Base-by-base conservation (phyloP, 2,113 vertebrate genomes). In the Peromyscus polionotus region DNA sequence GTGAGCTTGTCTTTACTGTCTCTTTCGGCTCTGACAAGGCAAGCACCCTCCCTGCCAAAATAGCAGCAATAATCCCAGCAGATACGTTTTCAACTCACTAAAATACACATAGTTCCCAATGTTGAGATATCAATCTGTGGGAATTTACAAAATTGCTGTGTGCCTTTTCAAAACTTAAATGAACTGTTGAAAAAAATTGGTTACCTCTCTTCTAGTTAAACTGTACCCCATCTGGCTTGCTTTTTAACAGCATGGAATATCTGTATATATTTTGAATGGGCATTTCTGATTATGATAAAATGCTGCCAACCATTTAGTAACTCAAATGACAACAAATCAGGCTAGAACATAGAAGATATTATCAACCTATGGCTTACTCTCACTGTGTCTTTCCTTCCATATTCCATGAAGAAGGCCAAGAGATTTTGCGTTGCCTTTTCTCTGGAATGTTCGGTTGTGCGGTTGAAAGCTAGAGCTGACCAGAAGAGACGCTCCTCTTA, bases 171-270 rank as follows among this genome's bases (percentile, higher is more conserved):
- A 89, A 97, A 77, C 28, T 42, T 80, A 70, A 81, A 93, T 65
- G 54, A 67, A 84, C 13, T 28, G 51, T 57, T 72, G n/a, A 31
- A 84, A 95, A 88, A 79, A 7, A 76, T 45, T 87, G 75, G 26
- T 70, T 93, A 63, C 54, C 39, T 4, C 48, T 42, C 86, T 92
- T 72, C 76, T 88, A 19, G 26, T 89, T 94, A 48, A 96, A 95
- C 80, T 84, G 79, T 31, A 90, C 48, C 45, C 76, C 61, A 26
- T 1, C 28, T 86, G 39, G 54, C 59, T 89, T 86, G 39, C 45
- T 95, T 97, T 93, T 89, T 9, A 76, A 95, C 94, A 67, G 20
- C 95, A 81, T 85, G 17, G 80, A 77, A 81, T 91, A 63, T 93
- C 89, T 89, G 33, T 59, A 7, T 83, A 70, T 54, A 36, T 89